Base-by-base conservation (phyloP, 2,888 invertebrate species). In the Phyllotreta cruciferae region DNA sequence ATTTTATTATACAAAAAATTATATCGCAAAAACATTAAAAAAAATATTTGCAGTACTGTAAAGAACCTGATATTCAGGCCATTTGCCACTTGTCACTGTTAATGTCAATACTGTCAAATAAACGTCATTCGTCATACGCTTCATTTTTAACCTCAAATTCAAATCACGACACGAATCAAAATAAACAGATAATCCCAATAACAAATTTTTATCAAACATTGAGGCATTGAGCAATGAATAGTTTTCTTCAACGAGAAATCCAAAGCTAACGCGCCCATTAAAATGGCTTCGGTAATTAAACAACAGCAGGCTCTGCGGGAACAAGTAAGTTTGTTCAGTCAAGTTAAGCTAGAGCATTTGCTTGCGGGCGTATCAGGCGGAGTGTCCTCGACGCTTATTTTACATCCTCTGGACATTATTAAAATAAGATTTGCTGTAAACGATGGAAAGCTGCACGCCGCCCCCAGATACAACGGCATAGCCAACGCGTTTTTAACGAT, bases 341-440 rank as follows among this genome's bases (percentile, higher is more conserved):
- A 91, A 77, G 85, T 95, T 56, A 91, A 91, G 78, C 94, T 92
- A 82, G 97, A 98, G 82, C 96, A 98, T 85, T 85, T 98, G 80
- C 86, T 96, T 72, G 98, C 98, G 76, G 99, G 99, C 58, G 87
- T 98, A 74, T 91, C 93, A 69, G 99, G 98, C 72, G 99, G 99
- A 67, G 92, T 96, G 11, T 89, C 92, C 24, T 95, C 98, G 39
- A 98, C 98, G 6, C 82, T 98, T 57, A 88, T 94, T 75, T 83
- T 99, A 70, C 97, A 97, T 83, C 99, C 99, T 41, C 84, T 99
- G 80, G 99, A 99, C 85, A 88, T 99, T 74, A 91, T 99, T 70
- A 99, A 99, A 87, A 94, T 99, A 73, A 87, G 99, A 81, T 98
- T 98, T 83, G 98, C 98, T 90, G 98, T 97, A 1, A 94, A 95